phyloP scores from a whole-genome alignment of 23 tunicate genomes.

The Halocynthia aurantium region DNA sequence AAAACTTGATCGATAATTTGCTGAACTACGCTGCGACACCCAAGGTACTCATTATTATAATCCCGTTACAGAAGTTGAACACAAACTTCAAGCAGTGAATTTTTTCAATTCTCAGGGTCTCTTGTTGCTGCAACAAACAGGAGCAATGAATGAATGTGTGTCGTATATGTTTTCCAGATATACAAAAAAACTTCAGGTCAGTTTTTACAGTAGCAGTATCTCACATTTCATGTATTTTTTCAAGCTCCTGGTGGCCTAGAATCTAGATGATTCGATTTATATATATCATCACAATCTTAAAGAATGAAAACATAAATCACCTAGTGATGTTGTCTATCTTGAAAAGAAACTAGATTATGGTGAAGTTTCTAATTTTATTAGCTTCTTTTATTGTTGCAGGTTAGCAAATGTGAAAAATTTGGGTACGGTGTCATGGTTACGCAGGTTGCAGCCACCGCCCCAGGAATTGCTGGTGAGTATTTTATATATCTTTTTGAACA shows the following conservation, averaged over 20 bases:
- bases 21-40: slow-evolving; percentile 95
- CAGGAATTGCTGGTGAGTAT: slow-evolving; percentile 74
- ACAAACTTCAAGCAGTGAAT: background rate
- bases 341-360: background rate
- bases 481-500: background rate
- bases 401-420: slow-evolving; percentile 94
- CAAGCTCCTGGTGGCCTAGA: background rate
- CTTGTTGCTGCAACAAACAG: slow-evolving; percentile 78
- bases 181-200: slow-evolving; percentile 78
- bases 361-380: background rate
- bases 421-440: slow-evolving; percentile 97
- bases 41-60: slow-evolving; percentile 21
- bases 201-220: background rate
- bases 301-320: background rate
- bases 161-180: slow-evolving; percentile 82
- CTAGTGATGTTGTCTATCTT: background rate
- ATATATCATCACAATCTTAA: background rate
- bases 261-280: background rate
- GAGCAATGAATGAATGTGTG: slow-evolving; percentile 81
- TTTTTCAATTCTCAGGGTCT: slow-evolving; percentile 44
- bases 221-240: too few species aligned
- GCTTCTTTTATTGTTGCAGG: slow-evolving; percentile 31
- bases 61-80: background rate
- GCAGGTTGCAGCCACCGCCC: slow-evolving; percentile 80
- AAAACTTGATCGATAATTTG: slow-evolving; percentile 73